Evolutionary conservation across 2,797 vertebrate species (phyloP).

Genomic region (Echeneis naucrates): DNA sequence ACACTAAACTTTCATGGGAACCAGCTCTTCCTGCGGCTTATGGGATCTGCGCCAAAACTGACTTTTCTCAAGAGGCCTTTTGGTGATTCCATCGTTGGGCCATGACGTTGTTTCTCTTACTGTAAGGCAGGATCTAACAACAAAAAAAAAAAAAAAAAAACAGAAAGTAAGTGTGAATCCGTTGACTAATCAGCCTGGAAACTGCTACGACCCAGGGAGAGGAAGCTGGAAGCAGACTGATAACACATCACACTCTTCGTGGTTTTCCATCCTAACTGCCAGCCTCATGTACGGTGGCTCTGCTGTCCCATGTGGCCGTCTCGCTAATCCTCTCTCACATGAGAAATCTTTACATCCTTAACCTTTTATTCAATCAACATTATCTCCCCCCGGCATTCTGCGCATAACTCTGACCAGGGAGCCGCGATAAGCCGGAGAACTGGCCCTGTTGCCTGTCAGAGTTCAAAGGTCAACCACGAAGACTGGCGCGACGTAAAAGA

Average conservation of each 20-base stretch:
- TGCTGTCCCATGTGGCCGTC: slow-evolving; percentile 9
- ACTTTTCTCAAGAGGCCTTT: slow-evolving; percentile 54
- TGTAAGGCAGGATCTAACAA: slow-evolving; percentile 3
- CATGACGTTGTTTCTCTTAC: slow-evolving; percentile 29
- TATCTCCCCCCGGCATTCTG: slow-evolving; percentile 34
- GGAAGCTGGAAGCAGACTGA: slow-evolving; percentile 64
- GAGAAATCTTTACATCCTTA: slow-evolving; percentile 35
- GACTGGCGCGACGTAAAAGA: background rate
- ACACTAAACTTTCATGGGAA: slow-evolving; percentile 64
- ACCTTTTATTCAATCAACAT: slow-evolving; percentile 34
- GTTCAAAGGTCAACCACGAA: slow-evolving; percentile 25
- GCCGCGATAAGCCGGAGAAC: slow-evolving; percentile 16
- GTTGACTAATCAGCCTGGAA: slow-evolving; percentile 12
- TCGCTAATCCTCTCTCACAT: slow-evolving; percentile 21
- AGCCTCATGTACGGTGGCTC: background rate
- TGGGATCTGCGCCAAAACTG: slow-evolving; percentile 47
- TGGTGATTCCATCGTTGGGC: background rate
- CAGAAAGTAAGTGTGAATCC: slow-evolving; percentile 4
- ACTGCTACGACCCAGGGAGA: slow-evolving; percentile 19
- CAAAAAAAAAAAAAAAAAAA: slow-evolving; percentile 24
- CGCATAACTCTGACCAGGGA: slow-evolving; percentile 24
- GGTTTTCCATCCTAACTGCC: slow-evolving; percentile 57
- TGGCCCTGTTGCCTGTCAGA: background rate
- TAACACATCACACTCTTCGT: slow-evolving; percentile 37
- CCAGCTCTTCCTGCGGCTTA: slow-evolving; percentile 42